A percentile compares a stretch with the other conserved stretches of the same genome.
phyloP scores from a whole-genome alignment of 2,113 vertebrate species.

The Castor canadensis region DNA sequence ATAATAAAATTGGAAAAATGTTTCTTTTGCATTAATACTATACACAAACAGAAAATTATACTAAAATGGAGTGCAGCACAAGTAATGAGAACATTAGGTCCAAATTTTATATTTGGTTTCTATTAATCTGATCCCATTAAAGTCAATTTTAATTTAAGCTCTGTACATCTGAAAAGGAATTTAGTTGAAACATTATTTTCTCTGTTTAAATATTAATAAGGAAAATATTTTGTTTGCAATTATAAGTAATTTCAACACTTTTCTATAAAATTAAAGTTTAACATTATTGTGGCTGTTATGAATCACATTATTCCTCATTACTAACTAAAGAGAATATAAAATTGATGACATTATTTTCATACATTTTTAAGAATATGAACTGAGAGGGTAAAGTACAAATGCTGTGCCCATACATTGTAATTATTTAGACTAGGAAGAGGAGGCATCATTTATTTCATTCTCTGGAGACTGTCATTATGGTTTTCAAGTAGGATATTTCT shows the following conservation, averaged over 20 bases:
- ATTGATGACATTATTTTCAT: not conserved
- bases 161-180: not conserved
- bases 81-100: not conserved
- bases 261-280: not conserved
- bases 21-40: not conserved
- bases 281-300: not conserved
- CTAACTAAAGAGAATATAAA: not conserved
- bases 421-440: not conserved
- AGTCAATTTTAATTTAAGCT: slow-evolving; percentile 28
- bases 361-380: not conserved
- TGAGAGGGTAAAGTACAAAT: not conserved
- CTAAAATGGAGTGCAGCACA: not conserved
- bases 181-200: not conserved
- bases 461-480: not conserved
- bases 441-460: not conserved
- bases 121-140: not conserved
- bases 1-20: not conserved
- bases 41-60: not conserved
- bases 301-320: not conserved
- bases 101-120: not conserved
- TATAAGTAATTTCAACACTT: slow-evolving; percentile 30
- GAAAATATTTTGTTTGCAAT: slow-evolving; percentile 12
- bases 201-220: slow-evolving; percentile 29
- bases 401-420: not conserved
- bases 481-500: not conserved